Conservation (phyloP, 1,140 invertebrate genomes). For the Drosophila bocki region DNA sequence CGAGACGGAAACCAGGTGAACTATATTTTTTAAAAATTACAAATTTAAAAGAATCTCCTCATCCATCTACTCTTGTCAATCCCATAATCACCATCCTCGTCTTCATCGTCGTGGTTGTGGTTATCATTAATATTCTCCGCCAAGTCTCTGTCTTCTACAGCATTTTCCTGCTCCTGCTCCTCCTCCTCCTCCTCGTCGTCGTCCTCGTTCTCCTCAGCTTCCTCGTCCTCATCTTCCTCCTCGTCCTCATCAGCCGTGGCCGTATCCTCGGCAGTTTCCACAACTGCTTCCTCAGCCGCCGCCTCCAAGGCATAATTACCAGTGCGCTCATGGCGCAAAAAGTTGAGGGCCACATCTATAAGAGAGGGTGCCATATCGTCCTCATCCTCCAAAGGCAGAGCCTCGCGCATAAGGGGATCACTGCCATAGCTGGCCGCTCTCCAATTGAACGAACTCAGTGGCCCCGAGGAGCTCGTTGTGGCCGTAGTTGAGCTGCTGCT, state of each 20-base stretch:
- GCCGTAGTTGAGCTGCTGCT: constrained; percentile 50
- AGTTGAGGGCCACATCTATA: constrained; percentile 50
- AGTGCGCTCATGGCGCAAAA: constrained; percentile 19
- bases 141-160: constrained; percentile 18
- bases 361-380: constrained; percentile 52
- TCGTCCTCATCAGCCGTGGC: constrained; percentile 38
- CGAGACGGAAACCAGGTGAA: constrained; percentile 31
- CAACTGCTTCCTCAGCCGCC: constrained; percentile 30
- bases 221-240: constrained; percentile 24
- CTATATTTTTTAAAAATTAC: constrained; percentile 1
- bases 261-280: constrained; percentile 21
- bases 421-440: constrained; percentile 12
- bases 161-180: constrained; percentile 29
- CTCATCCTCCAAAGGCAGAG: constrained; percentile 16
- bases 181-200: constrained; percentile 26
- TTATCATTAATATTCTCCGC: constrained; percentile 23
- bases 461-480: constrained; percentile 37
- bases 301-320: constrained; percentile 16
- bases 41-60: constrained; percentile 2
- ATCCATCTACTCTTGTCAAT: not conserved
- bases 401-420: constrained; percentile 25
- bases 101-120: constrained; percentile 37
- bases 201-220: constrained; percentile 18
- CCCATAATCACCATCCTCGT: constrained; percentile 6
- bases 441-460: constrained; percentile 36